Evolutionary conservation across 2,113 vertebrate genomes (phyloP).

Genomic region (Pterocles orientalis): DNA sequence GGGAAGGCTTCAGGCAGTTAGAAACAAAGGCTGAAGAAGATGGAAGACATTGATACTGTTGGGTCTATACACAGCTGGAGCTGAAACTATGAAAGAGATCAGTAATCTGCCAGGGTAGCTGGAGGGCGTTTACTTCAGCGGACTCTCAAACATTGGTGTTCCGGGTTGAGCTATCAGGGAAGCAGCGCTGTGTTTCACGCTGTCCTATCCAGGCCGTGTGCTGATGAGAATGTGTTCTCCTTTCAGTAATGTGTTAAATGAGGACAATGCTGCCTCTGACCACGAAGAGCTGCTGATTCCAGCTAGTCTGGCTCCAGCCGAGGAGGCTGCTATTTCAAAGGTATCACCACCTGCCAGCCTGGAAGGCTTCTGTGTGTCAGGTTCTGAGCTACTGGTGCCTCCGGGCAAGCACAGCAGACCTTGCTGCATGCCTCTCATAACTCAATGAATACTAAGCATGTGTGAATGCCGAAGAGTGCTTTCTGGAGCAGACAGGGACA

Average conservation of each 20-base stretch:
- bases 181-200: not conserved
- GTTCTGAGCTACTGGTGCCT: not conserved
- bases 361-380: not conserved
- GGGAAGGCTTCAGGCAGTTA: not conserved
- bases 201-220: not conserved
- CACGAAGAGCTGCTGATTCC: slow-evolving; percentile 47
- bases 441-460: not conserved
- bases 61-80: not conserved
- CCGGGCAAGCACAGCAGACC: not conserved
- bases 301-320: not conserved
- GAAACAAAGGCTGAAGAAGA: not conserved
- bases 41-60: not conserved
- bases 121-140: not conserved
- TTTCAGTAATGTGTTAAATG: slow-evolving; percentile 53
- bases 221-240: slow-evolving; percentile 2
- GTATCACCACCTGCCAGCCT: slow-evolving; percentile 45
- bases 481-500: not conserved
- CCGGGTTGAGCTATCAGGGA: not conserved
- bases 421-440: slow-evolving; percentile 18
- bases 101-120: not conserved
- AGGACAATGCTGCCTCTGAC: not conserved
- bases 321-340: slow-evolving; percentile 67
- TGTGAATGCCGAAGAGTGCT: not conserved
- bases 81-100: not conserved
- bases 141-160: not conserved